Conservation (phyloP, 1,140 invertebrate genomes). For the Ostrea denselamellosa region DNA sequence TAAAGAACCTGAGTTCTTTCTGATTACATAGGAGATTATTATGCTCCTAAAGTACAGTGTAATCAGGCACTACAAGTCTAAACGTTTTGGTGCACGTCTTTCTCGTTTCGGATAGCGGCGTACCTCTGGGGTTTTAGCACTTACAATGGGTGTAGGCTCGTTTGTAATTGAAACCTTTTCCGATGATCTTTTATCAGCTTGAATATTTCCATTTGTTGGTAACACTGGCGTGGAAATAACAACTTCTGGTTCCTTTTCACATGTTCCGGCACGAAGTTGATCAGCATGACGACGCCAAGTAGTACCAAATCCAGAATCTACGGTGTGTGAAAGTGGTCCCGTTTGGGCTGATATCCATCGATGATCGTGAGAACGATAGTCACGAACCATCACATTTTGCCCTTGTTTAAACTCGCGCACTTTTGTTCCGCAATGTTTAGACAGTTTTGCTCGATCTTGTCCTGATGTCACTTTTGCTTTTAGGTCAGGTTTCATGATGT, state of each 20-base stretch:
- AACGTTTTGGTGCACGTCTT: neutral
- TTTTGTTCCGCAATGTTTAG: neutral
- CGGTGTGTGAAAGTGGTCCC: conserved; percentile 38
- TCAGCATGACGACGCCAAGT: conserved; percentile 43
- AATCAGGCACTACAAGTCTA: conserved; percentile 7
- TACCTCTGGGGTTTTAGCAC: neutral
- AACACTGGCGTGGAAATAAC: too few species aligned
- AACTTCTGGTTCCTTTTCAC: neutral
- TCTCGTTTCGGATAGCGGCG: neutral
- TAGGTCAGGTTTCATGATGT: conserved; percentile 21
- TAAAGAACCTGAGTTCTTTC: neutral
- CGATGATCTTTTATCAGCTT: neutral
- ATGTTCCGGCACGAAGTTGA: conserved; percentile 7
- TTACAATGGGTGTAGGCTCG: too few species aligned
- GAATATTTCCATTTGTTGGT: neutral
- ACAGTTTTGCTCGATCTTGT: conserved; percentile 11
- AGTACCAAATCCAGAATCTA: conserved; percentile 8
- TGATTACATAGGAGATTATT: conserved; percentile 34
- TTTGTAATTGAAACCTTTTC: neutral
- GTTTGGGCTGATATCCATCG: neutral
- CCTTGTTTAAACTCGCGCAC: conserved; percentile 13
- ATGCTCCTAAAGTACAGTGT: conserved; percentile 21
- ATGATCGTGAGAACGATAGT: neutral
- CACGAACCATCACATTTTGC: neutral
- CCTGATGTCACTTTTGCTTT: neutral